These are phyloP conservation scores for Pachypsylla venusta DNA, from an alignment of 1,140 invertebrate species.

Conservation along the genomic window DNA sequence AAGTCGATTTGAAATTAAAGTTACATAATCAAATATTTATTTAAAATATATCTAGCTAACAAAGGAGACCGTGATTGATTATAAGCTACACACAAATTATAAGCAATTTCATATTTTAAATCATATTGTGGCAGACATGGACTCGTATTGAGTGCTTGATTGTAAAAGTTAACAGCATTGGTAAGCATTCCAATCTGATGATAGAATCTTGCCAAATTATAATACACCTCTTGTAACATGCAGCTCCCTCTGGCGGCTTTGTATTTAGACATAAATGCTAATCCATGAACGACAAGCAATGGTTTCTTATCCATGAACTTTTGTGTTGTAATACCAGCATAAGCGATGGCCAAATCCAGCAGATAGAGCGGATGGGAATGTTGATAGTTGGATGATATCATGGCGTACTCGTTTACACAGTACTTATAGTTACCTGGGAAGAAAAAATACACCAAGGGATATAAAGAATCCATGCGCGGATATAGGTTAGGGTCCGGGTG, in stretches of 20 bases:
- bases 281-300: not conserved
- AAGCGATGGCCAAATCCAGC: not conserved
- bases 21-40: too few relatives aligned
- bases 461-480: not conserved
- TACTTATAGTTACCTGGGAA: not conserved
- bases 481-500: not conserved
- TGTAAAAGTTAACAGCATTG: not conserved
- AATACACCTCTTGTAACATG: not conserved
- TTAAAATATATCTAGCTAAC: too few relatives aligned
- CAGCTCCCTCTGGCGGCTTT: not conserved
- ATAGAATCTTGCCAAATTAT: not conserved
- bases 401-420: constrained; percentile 3
- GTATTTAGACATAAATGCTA: not conserved
- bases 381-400: not conserved
- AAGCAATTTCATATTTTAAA: not conserved
- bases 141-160: not conserved
- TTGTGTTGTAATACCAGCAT: not conserved
- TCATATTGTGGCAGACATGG: not conserved
- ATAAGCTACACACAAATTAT: too few relatives aligned
- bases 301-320: not conserved
- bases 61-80: too few relatives aligned
- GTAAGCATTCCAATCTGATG: not conserved
- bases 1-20: too few relatives aligned
- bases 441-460: not conserved
- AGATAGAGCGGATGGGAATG: not conserved